These are phyloP conservation scores for Pantala flavescens DNA, from an alignment of 1,140 invertebrate genomes.

Conservation along the genomic window DNA sequence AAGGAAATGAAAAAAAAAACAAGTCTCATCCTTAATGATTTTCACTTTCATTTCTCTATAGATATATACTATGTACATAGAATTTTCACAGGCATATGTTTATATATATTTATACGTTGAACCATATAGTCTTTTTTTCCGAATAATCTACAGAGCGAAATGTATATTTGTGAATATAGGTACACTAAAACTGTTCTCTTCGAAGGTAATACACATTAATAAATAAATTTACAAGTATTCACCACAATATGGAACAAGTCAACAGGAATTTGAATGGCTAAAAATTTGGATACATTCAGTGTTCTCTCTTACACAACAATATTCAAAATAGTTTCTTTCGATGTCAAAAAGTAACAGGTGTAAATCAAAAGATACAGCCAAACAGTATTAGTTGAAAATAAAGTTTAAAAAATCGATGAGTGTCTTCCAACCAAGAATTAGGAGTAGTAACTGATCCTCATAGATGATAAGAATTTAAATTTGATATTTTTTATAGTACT, in stretches of 20 bases:
- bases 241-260: not conserved
- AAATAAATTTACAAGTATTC: not conserved
- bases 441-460: too few species aligned
- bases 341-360: too few species aligned
- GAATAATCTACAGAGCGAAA: not conserved
- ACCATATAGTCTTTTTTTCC: not conserved
- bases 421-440: too few species aligned
- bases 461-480: too few species aligned
- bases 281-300: too few species aligned
- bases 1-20: not conserved
- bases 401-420: too few species aligned
- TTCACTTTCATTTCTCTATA: not conserved
- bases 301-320: too few species aligned
- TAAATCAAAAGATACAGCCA: too few species aligned
- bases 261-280: too few species aligned
- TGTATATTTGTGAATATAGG: not conserved
- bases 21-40: not conserved
- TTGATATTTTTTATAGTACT: too few species aligned
- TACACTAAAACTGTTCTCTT: not conserved
- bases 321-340: too few species aligned
- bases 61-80: not conserved
- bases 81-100: not conserved
- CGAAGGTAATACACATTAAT: not conserved
- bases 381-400: too few species aligned
- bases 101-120: not conserved